phyloP scores from a whole-genome alignment of 2,113 vertebrate genomes.

The Pseudopipra pipra region DNA sequence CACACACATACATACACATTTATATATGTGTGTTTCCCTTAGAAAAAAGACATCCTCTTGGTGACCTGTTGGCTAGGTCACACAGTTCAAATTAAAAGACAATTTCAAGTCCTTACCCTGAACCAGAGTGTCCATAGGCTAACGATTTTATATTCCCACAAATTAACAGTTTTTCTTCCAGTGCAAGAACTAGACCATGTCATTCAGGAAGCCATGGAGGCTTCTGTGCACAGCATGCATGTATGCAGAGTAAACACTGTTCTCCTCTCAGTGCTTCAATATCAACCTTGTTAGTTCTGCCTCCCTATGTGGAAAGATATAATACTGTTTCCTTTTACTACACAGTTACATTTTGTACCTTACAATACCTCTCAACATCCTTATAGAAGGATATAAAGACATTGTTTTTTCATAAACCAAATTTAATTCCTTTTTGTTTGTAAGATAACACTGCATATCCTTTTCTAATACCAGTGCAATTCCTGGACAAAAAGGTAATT shows the following conservation, averaged over 20 bases:
- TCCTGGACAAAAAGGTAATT: neutral
- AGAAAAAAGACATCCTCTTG: neutral
- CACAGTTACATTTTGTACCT: neutral
- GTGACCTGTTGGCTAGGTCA: neutral
- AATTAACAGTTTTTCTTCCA: neutral
- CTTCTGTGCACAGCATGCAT: accelerated
- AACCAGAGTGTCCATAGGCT: neutral
- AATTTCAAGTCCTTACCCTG: neutral
- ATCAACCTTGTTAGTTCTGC: neutral
- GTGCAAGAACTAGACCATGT: neutral
- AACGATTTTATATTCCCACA: neutral
- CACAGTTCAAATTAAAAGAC: neutral
- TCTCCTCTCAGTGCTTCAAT: neutral
- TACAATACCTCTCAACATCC: accelerated
- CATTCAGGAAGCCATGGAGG: neutral
- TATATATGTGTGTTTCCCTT: neutral
- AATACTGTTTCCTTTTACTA: neutral
- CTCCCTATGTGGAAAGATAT: neutral
- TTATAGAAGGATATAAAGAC: neutral
- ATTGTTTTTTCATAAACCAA: neutral
- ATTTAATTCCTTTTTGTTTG: neutral
- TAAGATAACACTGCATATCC: neutral
- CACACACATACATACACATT: accelerated
- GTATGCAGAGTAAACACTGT: neutral
- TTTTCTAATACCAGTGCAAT: neutral